phyloP scores from a whole-genome alignment of 2,888 invertebrate genomes.

The Drosophila gaucha region DNA sequence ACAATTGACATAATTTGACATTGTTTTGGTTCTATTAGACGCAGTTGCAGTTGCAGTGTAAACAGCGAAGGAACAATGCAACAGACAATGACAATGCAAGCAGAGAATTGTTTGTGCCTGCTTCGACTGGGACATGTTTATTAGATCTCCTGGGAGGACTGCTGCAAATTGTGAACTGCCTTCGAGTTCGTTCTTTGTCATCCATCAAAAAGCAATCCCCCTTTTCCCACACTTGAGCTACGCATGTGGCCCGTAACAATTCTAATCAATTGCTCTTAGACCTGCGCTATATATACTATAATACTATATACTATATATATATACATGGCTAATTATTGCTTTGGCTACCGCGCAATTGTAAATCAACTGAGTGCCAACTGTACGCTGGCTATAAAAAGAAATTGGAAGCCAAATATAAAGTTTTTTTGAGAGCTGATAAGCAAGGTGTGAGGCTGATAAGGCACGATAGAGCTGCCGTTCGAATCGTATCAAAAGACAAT shows the following conservation, averaged over 20 bases:
- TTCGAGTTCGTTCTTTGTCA: constrained; percentile 41
- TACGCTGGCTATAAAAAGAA: constrained; percentile 53
- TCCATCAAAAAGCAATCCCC: constrained; percentile 53
- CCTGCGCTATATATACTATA: not conserved
- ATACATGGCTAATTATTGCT: constrained; percentile 1
- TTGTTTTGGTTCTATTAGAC: constrained; percentile 60
- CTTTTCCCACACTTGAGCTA: constrained; percentile 56
- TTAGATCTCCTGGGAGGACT: constrained; percentile 68
- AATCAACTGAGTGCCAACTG: constrained; percentile 63
- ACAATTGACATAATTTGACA: constrained; percentile 50
- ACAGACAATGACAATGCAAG: constrained; percentile 15
- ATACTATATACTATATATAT: not conserved
- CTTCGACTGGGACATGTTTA: constrained; percentile 64
- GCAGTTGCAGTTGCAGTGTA: constrained; percentile 45
- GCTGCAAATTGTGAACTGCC: constrained; percentile 28
- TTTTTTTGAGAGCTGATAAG: constrained; percentile 54
- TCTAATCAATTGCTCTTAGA: constrained; percentile 27
- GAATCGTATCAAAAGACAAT: constrained; percentile 54
- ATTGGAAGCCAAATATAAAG: constrained; percentile 40
- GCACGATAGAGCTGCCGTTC: constrained; percentile 59
- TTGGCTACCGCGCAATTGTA: constrained; percentile 53
- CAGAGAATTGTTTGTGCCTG: constrained; percentile 15
- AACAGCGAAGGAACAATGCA: constrained; percentile 39
- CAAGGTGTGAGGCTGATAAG: constrained; percentile 61
- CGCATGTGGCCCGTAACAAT: constrained; percentile 20